Conservation (phyloP, 2,113 vertebrate genomes). For the Sinocyclocheilus maitianheensis region DNA sequence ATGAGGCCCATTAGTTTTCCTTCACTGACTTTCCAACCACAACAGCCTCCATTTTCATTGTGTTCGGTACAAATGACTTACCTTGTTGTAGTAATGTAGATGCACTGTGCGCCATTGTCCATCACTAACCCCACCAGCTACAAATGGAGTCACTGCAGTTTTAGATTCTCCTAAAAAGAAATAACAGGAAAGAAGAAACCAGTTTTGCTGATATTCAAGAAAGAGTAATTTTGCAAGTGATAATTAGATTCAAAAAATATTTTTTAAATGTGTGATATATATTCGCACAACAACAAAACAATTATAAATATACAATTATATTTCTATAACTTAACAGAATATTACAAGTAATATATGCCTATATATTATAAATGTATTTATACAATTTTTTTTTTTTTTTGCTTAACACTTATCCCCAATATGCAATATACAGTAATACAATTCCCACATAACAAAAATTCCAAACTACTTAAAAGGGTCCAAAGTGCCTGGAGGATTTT, state of each 20-base stretch:
- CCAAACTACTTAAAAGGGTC: not conserved
- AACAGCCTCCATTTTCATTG: too few relatives aligned
- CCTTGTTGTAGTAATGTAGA: conserved; percentile 90
- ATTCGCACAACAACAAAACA: too few relatives aligned
- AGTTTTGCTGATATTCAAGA: not conserved
- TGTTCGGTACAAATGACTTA: conserved; percentile 56
- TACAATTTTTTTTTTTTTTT: too few relatives aligned
- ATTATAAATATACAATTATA: too few relatives aligned
- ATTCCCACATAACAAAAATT: not conserved
- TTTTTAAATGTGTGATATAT: too few relatives aligned
- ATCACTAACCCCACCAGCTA: conserved; percentile 83
- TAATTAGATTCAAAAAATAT: too few relatives aligned
- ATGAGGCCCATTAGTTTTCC: too few relatives aligned
- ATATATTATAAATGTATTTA: too few relatives aligned
- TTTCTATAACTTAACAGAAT: too few relatives aligned
- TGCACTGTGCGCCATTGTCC: conserved; percentile 85
- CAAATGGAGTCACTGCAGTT: conserved; percentile 77
- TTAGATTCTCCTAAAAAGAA: conserved; percentile 78
- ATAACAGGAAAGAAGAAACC: conserved; percentile 5
- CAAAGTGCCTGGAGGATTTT: not conserved
- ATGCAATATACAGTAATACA: not conserved
- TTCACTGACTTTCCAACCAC: too few relatives aligned
- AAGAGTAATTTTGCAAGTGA: not conserved
- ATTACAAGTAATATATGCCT: too few relatives aligned
- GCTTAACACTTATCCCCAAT: not conserved